Evolutionary conservation across 2,888 invertebrate genomes (phyloP).

Genomic region (Malthinus seriepunctatus): DNA sequence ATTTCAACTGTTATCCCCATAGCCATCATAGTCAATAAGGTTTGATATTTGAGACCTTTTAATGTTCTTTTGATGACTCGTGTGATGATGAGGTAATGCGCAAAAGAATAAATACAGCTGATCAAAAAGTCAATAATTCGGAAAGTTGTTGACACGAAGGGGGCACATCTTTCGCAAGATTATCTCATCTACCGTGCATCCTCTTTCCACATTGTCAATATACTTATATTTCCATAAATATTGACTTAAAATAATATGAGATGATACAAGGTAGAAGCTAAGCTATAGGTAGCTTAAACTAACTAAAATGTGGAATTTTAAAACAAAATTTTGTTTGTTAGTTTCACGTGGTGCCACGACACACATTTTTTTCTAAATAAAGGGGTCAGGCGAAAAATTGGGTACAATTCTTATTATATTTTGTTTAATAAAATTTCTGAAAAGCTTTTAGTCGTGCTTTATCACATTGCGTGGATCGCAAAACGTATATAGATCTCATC

Average conservation of each 20-base stretch:
- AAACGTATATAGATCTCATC: slow-evolving; percentile 51
- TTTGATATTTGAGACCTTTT: slow-evolving; percentile 18
- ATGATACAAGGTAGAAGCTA: slow-evolving; percentile 21
- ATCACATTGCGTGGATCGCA: slow-evolving; percentile 53
- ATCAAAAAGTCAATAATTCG: slow-evolving; percentile 47
- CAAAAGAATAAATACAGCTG: slow-evolving; percentile 48
- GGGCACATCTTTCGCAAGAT: slow-evolving; percentile 36
- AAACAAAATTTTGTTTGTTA: no score
- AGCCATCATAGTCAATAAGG: background rate
- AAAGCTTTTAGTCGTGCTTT: slow-evolving; percentile 53
- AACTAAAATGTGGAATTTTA: background rate
- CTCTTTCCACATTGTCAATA: slow-evolving; percentile 25
- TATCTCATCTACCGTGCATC: slow-evolving; percentile 34
- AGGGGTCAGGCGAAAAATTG: slow-evolving; percentile 18
- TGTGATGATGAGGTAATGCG: slow-evolving; percentile 45
- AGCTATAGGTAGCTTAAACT: background rate
- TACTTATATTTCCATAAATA: slow-evolving; percentile 28
- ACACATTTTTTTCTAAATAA: slow-evolving; percentile 14
- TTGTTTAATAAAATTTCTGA: slow-evolving; percentile 42
- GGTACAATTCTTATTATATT: slow-evolving; percentile 31
- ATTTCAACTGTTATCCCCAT: no score
- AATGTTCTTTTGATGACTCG: slow-evolving; percentile 27
- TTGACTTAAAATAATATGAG: slow-evolving; percentile 27
- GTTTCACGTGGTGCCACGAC: slow-evolving; percentile 19
- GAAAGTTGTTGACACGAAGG: slow-evolving; percentile 45